Base-by-base conservation (phyloP, 2,797 vertebrate species). In the Aphelocoma californica region DNA sequence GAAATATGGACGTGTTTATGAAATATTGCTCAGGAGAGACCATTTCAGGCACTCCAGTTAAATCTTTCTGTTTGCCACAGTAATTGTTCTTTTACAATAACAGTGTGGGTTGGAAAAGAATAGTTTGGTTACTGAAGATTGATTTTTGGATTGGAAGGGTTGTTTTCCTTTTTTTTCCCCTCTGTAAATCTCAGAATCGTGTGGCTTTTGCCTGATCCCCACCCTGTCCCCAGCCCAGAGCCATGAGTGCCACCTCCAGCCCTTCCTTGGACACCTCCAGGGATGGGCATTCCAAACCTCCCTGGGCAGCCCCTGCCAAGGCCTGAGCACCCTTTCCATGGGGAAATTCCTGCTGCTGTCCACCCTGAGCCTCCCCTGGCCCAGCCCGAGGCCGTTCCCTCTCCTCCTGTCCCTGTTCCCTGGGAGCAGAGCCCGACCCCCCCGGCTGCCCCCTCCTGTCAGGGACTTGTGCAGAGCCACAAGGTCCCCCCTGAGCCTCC, bases 51-150 rank as follows among this genome's bases (percentile, higher is more conserved):
- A 66, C 72, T 75, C 75, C 20, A 60, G 72, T 86, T 40, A 73
- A 75, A 85, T 83, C 70, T 75, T 93, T 83, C 47, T 80, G 34
- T 92, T 83, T 93, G 56, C 92, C 92, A 86, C 79, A 32, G 80
- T 92, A 94, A 95, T 96, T 97, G 94, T 57, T 67, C 75, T 75
- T 79, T 75, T 87, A 66, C 82, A 95, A 51, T 89, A 92, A 89
- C 81, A 83, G 53, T 53, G 56, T 64, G 64, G 2, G 18, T 32
- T 81, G 77, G 73, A n/a, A 95, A 95, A 84, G 29, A 93, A 48
- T 14, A 26, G 58, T 74, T 91, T 95, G 90, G 64, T 90, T 91
- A 78, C 25, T 77, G 60, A 19, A 66, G 66, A 56, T 58, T 57
- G 12, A 54, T 74, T 73, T 79, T 67, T 40, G 21, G 53, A 58